These are phyloP conservation scores for Palythoa caribaeorum DNA, from an alignment of 92 coral and sea anemone genomes.

Conservation along the genomic window DNA sequence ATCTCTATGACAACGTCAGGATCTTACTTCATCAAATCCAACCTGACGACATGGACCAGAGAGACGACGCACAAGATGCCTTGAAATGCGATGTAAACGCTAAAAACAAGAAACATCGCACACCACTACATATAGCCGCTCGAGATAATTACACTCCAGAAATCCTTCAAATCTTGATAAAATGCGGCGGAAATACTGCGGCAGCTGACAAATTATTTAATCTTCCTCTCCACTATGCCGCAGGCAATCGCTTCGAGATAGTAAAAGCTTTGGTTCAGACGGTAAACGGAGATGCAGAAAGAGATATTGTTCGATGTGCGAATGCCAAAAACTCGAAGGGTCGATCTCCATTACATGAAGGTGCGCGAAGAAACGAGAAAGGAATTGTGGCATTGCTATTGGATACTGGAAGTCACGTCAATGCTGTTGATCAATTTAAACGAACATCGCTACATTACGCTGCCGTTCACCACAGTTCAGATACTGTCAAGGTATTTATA, in stretches of 20 bases:
- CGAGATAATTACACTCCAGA: conserved; percentile 17
- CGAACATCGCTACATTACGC: conserved; percentile 43
- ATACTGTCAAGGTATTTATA: conserved; percentile 17
- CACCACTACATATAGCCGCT: conserved; percentile 29
- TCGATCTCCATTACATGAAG: conserved; percentile 28
- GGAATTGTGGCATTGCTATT: conserved; percentile 16
- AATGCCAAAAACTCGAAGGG: conserved; percentile 40
- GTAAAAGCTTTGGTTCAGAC: conserved; percentile 5
- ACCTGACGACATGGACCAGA: background rate
- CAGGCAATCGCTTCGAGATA: conserved; percentile 39
- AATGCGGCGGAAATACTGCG: conserved; percentile 10
- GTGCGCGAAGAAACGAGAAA: conserved; percentile 37
- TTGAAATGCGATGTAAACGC: conserved; percentile 12
- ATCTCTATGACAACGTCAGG: conserved; percentile 1
- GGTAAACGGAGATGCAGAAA: background rate
- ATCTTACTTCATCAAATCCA: background rate
- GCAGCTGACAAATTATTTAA: conserved; percentile 5
- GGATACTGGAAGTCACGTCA: conserved; percentile 43
- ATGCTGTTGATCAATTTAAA: conserved; percentile 28
- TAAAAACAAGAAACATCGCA: conserved; percentile 21
- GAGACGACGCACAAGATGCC: background rate
- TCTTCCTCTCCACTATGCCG: conserved; percentile 33
- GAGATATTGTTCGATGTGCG: background rate
- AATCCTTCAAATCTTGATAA: conserved; percentile 1
- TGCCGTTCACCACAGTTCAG: conserved; percentile 29